phyloP scores from a whole-genome alignment of 2,888 invertebrate species.

The Meiosimyza platycephala region DNA sequence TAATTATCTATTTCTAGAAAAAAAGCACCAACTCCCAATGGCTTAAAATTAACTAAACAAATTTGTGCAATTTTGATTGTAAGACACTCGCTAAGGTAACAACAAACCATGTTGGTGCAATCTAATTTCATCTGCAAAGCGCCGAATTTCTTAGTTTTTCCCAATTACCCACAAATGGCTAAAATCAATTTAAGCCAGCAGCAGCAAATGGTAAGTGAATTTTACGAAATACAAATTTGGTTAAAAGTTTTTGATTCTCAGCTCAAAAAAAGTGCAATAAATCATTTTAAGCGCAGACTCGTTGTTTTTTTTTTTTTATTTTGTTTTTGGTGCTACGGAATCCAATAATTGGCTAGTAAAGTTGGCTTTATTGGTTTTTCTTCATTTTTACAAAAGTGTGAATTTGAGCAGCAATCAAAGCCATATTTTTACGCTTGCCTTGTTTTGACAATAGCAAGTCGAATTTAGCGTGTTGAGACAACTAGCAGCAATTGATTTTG shows the following conservation, averaged over 20 bases:
- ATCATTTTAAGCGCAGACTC: not conserved
- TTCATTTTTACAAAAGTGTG: slow-evolving; percentile 10
- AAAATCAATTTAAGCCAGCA: slow-evolving; percentile 17
- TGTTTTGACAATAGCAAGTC: too few relatives aligned
- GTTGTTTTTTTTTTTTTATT: too few relatives aligned
- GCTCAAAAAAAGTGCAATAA: slow-evolving; percentile 8
- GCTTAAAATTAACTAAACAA: too few relatives aligned
- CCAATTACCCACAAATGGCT: not conserved
- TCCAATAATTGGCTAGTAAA: slow-evolving; percentile 6
- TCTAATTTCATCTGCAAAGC: not conserved
- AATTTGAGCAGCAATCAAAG: slow-evolving; percentile 17
- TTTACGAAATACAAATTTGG: slow-evolving; percentile 6
- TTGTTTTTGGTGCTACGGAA: too few relatives aligned
- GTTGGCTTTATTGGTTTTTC: not conserved
- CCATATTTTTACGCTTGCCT: slow-evolving; percentile 17
- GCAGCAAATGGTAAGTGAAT: slow-evolving; percentile 7
- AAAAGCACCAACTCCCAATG: too few relatives aligned
- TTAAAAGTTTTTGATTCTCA: not conserved
- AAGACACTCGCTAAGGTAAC: slow-evolving; percentile 3
- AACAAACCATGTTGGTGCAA: not conserved
- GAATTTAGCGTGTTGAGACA: too few relatives aligned
- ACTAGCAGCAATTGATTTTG: too few relatives aligned
- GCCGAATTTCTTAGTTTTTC: not conserved
- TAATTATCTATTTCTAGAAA: too few relatives aligned
- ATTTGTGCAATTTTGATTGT: not conserved